Conservation (phyloP, 2,797 vertebrate species). For the Telmatherina bonti region DNA sequence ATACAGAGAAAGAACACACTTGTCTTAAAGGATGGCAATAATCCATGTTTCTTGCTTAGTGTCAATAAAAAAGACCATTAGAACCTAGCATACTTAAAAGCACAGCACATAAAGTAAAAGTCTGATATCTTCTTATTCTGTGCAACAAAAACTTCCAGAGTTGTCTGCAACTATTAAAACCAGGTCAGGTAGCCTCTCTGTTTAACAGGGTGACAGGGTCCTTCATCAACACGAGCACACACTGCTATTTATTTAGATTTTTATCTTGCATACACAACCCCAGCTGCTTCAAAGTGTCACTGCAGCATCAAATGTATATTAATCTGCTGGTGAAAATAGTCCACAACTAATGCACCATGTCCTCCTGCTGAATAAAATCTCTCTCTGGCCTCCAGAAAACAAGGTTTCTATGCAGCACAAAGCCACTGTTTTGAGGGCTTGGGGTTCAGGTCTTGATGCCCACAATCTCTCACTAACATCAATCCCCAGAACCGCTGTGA, state of each 20-base stretch:
- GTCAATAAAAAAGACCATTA: not conserved
- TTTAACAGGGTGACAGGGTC: not conserved
- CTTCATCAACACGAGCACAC: constrained; percentile 12
- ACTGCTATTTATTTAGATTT: constrained; percentile 15
- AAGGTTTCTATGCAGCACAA: not conserved
- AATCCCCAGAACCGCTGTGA: not conserved
- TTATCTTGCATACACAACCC: constrained; percentile 16
- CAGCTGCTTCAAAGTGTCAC: constrained; percentile 22
- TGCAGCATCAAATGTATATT: constrained; percentile 17
- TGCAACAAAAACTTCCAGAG: not conserved
- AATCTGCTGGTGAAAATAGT: constrained; percentile 25
- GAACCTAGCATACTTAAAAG: not conserved
- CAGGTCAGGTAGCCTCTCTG: constrained; percentile 5
- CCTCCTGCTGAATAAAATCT: not conserved
- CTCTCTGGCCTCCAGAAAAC: not conserved
- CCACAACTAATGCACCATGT: constrained; percentile 1
- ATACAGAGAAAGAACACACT: not conserved
- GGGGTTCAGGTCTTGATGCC: not conserved
- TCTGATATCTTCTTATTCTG: not conserved
- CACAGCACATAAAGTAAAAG: not conserved
- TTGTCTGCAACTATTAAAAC: constrained; percentile 12
- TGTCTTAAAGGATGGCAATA: not conserved
- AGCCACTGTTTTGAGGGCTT: not conserved
- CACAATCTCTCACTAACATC: not conserved
- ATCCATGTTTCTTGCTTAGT: not conserved